Evolutionary conservation across 2,888 invertebrate genomes (phyloP).

Genomic region (Acronicta leporina): DNA sequence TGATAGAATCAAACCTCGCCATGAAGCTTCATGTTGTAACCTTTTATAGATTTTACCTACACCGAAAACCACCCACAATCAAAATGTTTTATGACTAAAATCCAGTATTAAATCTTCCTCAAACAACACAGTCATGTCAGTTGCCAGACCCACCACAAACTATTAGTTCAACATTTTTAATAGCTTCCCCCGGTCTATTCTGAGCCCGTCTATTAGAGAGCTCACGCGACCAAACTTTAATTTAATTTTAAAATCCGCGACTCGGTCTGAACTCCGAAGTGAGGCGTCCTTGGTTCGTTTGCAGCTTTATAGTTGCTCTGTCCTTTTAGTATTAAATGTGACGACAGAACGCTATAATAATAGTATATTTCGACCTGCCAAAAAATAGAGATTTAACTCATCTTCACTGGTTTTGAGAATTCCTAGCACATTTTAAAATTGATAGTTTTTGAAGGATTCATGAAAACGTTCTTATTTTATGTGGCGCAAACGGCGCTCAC

Average conservation of each 20-base stretch:
- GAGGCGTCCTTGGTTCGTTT: slow-evolving; percentile 19
- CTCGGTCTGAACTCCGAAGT: slow-evolving; percentile 13
- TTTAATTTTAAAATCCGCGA: slow-evolving; percentile 50
- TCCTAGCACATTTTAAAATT: too few relatives aligned
- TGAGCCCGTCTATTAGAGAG: slow-evolving; percentile 38
- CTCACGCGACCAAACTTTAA: slow-evolving; percentile 48
- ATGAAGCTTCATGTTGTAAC: slow-evolving; percentile 6
- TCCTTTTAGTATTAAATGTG: slow-evolving; percentile 8
- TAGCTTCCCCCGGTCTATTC: slow-evolving; percentile 43
- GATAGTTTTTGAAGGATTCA: too few relatives aligned
- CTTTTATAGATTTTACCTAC: neutral
- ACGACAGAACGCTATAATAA: neutral
- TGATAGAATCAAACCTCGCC: neutral
- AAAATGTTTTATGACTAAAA: neutral
- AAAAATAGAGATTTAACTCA: neutral
- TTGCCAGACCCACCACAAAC: slow-evolving; percentile 29
- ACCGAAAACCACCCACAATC: neutral
- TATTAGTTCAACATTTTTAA: slow-evolving; percentile 49
- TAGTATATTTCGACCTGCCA: neutral
- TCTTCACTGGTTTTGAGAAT: too few relatives aligned
- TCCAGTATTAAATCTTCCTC: slow-evolving; percentile 9
- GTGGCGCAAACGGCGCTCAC: too few relatives aligned
- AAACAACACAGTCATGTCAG: slow-evolving; percentile 21
- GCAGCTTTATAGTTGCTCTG: slow-evolving; percentile 8
- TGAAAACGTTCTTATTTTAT: too few relatives aligned